phyloP scores from a whole-genome alignment of 2,113 vertebrate species.

The Sylvicapra grimmia region DNA sequence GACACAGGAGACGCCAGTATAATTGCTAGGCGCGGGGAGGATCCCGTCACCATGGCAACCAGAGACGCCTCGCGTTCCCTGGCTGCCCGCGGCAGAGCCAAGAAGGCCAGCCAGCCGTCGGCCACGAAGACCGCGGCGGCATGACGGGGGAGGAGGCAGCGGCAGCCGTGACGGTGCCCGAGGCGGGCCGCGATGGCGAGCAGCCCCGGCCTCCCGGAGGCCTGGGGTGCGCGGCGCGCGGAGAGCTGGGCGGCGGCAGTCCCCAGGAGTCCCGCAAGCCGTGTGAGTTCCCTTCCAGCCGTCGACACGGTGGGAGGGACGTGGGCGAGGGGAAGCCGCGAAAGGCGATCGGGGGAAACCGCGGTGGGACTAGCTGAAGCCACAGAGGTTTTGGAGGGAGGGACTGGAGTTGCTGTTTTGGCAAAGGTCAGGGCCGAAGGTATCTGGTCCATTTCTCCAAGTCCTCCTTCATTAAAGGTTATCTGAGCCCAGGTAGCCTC shows the following conservation, averaged over 20 bases:
- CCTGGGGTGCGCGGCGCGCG: not conserved
- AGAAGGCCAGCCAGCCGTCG: fast-evolving
- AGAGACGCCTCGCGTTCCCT: not conserved
- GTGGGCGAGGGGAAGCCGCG: not conserved
- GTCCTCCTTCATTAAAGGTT: not conserved
- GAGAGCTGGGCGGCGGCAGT: not conserved
- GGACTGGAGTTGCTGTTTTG: not conserved
- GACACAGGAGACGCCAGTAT: fast-evolving
- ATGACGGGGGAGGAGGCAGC: not conserved
- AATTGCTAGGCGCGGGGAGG: not conserved
- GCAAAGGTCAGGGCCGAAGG: not conserved
- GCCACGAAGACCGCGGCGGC: not conserved
- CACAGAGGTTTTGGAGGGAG: not conserved
- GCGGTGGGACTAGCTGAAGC: not conserved
- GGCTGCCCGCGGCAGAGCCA: fast-evolving
- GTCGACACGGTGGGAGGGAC: not conserved
- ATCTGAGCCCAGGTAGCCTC: not conserved
- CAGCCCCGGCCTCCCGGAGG: not conserved
- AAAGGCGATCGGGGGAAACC: fast-evolving
- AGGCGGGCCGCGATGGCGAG: not conserved
- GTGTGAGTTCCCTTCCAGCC: not conserved
- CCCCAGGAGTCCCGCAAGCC: not conserved
- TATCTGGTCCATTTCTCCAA: not conserved
- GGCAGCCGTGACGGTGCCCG: fast-evolving
- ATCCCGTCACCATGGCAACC: constrained; percentile 34